Base-by-base conservation (phyloP, 2,888 invertebrate genomes). In the Lymantria dispar region DNA sequence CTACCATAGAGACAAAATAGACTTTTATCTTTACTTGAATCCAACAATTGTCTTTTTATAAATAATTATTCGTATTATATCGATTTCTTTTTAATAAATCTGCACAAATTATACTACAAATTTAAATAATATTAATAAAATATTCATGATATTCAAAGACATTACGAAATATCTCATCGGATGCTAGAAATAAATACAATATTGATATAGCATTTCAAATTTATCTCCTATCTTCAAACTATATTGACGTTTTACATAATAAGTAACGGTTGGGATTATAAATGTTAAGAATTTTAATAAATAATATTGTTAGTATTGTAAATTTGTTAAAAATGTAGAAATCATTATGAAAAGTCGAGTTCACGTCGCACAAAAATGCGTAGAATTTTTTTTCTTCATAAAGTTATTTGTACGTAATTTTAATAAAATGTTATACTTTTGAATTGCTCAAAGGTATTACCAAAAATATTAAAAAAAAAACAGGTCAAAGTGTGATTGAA, bases 351-450 rank as follows among this genome's bases (percentile, higher is more conserved):
- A 78, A 77, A 73, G 86, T 87, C 87, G 83, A 78, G 80, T 80
- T 84, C 83, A 74, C 67, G 68, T 87, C 87, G 89, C 90, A 90
- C 90, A 89, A 90, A 88, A 63, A 69, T 69, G 63, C 69, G 83
- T 89, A 90, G 87, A 64, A 42, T 59, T 56, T 60, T 30, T 52
- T 30, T 43, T 47, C 22, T 40, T 48, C 42, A 39, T 43, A 30
- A 42, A 29, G 43, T 45, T 8, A 14, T 39, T 44, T 38, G 45
- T 40, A 43, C 10, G 13, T 44, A 43, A 51, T 40, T n/a, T 33
- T 45, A 14, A 39, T 41, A 7, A 14, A 46, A 48, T 30, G 41
- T 48, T 52, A 48, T 47, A 29, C 42, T 60, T 62, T 66, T 49
- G 30, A 50, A 57, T 61, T 64, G 67, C 65, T 58, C 68, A 68